Base-by-base conservation (phyloP, 2,113 vertebrate genomes). In the Zeus faber region DNA sequence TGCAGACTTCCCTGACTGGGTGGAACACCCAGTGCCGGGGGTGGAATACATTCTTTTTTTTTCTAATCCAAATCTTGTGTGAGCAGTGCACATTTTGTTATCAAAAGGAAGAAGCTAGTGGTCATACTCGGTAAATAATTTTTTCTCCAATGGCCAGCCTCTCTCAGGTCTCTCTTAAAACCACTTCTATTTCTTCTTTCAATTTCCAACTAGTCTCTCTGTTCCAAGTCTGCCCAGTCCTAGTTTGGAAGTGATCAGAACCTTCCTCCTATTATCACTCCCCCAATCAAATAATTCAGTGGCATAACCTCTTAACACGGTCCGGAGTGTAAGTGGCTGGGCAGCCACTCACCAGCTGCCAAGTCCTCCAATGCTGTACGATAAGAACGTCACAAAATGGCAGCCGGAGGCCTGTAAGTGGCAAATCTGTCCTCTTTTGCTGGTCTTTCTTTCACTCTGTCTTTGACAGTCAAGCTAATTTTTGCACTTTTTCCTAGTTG, bases 321-420 rank as follows among this genome's bases (percentile, higher is more conserved):
- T 91, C 92, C 74, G 77, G 87, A 85, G 92, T 94, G 95, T 99
- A 98, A 99, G 96, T 92, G 96, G 95, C 95, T 86, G 84, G 88
- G 84, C 80, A 41, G 43, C 79, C 18, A 56, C 84, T 16, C 82
- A 76, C 85, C 84, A 76, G 55, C n/a, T 35, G 93, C 82, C 80
- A 14, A 70, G 46, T 65, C 85, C 88, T 81, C 73, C 67, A 50
- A 64, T 40, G 47, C 68, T 69, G 48, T 49, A 50, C 37, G 23
- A 49, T 3, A 58, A 73, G 14, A 64, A 59, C 63, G 26, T 29
- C 58, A 57, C 43, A 39, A 2, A 43, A 25, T 39, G 59, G 56
- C 56, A 76, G 65, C 29, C 76, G 39, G 91, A 86, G 89, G 87
- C 90, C 95, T 91, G 93, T 98, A 99, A 99, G 96, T 92, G 96